Evolutionary conservation across 37 sponge, comb jelly and placozoan genomes (phyloP), one percentile per base, ranked within the genome.

Genomic region (Aplysina aerophoba): DNA sequence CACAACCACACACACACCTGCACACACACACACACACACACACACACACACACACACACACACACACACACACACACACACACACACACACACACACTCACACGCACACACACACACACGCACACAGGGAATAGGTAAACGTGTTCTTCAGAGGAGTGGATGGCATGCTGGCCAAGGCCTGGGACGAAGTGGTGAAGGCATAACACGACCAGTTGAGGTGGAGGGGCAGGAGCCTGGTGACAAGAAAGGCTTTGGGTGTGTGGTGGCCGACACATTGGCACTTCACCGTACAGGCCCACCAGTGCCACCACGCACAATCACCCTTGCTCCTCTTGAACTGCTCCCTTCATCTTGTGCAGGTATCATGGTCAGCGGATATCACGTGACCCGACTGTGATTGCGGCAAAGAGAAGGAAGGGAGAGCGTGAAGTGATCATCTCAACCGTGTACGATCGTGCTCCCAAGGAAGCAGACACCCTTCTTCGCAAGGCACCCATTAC

Each of bases 231-330:
- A 63, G 5, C 91, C 95, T 22, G 69, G 50, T 63, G 60, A 78
- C 88, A 97, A 94, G 71, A 92, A 50, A 66, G 97, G 97, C 0
- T 72, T 97, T 27, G 97, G 97, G 97, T 96, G 81, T 35, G 91
- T 88, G 3, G 15, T 5, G 3, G 50, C 50, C 8, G 50, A 44
- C 50, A 44, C 50, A 11, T 44, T 44, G 50, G 50, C 50, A 11
- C 50, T 44, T 8, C 3, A 44, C 50, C 50, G 50, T 8, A 8
- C 8, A 11, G 8, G 50, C 8, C 50, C 8, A 3, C 50, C 8
- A 44, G 50, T 8, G 3, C 6, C 50, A 44, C 22, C 55, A 4
- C 58, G 31, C 39, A 57, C 31, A 2, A 30, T 27, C 35, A 30
- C 55, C 15, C 28, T 57, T 25, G 13, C 20, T 20, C 14, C 59